phyloP scores from a whole-genome alignment of 2,888 invertebrate species.

The Pseudococcus longispinus region DNA sequence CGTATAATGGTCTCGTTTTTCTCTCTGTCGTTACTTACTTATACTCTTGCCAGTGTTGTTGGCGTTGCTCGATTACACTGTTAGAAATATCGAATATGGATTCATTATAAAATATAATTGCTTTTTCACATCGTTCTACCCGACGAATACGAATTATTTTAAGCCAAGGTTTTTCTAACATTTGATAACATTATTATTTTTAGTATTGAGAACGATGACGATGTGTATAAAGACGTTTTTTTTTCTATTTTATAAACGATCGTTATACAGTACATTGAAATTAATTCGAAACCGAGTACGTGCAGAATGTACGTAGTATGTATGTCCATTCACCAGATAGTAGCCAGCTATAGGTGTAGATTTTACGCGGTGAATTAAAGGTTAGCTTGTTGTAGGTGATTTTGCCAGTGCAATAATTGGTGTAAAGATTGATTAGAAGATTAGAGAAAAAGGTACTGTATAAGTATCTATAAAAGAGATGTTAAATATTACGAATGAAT shows the following conservation, averaged over 20 bases:
- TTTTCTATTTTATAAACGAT: not conserved
- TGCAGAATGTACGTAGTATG: not conserved
- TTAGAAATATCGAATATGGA: constrained; percentile 28
- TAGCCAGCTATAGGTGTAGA: not conserved
- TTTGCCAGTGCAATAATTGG: not conserved
- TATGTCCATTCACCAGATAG: not conserved
- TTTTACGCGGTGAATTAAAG: not conserved
- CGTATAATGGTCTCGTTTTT: constrained; percentile 31
- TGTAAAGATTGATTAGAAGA: not conserved
- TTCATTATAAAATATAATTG: constrained; percentile 31
- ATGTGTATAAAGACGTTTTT: not conserved
- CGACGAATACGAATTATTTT: constrained; percentile 12
- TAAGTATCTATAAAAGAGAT: not conserved
- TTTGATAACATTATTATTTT: constrained; percentile 25
- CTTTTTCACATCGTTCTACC: constrained; percentile 8
- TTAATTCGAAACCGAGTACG: not conserved
- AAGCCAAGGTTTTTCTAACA: constrained; percentile 9
- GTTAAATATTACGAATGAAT: not conserved
- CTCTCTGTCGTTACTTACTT: not conserved
- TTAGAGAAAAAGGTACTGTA: not conserved
- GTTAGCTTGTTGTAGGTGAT: too few relatives aligned
- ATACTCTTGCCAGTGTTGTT: too few relatives aligned
- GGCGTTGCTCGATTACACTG: not conserved
- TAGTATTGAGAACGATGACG: constrained; percentile 3
- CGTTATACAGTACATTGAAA: not conserved